These are phyloP conservation scores for Brachionus koreanus DNA, from an alignment of 1,140 invertebrate genomes.

Conservation along the genomic window DNA sequence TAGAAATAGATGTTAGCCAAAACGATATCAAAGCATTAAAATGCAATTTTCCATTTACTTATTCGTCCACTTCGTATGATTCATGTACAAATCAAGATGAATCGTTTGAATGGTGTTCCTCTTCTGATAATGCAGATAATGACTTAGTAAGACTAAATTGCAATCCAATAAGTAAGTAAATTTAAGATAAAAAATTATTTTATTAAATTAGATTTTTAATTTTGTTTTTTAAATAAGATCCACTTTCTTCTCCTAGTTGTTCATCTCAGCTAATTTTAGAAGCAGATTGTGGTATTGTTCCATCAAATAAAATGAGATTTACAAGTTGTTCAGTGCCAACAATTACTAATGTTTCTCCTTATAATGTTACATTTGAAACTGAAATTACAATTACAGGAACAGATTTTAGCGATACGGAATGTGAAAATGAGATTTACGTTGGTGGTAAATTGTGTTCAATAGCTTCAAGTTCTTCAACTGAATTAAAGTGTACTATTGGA, in stretches of 20 bases:
- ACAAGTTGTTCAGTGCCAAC: not conserved
- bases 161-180: conserved; percentile 6
- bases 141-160: not conserved
- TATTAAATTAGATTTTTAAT: not conserved
- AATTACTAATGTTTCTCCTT: not conserved
- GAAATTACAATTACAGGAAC: conserved; percentile 47
- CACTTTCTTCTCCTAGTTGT: not conserved
- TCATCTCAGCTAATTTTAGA: not conserved
- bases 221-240: not conserved
- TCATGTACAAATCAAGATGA: not conserved
- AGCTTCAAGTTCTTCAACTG: conserved; percentile 16
- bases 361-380: not conserved
- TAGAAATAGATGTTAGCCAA: not conserved
- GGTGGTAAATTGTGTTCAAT: not conserved
- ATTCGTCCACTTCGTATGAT: not conserved
- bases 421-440: conserved; percentile 4
- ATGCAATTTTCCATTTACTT: conserved; percentile 19
- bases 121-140: not conserved
- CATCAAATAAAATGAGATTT: conserved; percentile 1
- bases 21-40: not conserved
- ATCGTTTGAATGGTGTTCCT: conserved; percentile 2
- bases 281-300: not conserved
- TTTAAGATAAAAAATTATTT: not conserved
- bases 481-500: conserved; percentile 23
- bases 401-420: not conserved